These are phyloP conservation scores for Eupithecia subfuscata DNA, from an alignment of 2,888 invertebrate species.

Conservation along the genomic window DNA sequence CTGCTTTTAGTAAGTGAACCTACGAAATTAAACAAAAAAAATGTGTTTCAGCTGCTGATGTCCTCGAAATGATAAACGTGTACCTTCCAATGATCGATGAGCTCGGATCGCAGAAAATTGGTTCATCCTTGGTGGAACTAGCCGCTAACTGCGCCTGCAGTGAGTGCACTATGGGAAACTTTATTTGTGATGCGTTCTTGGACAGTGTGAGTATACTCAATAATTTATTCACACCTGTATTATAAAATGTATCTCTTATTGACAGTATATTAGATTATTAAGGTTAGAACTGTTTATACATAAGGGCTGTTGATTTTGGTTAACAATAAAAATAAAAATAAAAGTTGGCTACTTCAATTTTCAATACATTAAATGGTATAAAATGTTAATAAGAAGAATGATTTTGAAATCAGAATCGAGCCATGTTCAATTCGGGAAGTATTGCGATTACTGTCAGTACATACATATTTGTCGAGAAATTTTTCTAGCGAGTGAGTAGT, in stretches of 20 bases:
- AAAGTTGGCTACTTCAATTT: too few species aligned
- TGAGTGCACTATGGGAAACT: slow-evolving; percentile 91
- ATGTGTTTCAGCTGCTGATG: slow-evolving; percentile 65
- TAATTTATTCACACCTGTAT: too few species aligned
- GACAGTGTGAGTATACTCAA: slow-evolving; percentile 82
- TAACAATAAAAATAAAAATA: too few species aligned
- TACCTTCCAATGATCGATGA: slow-evolving; percentile 85
- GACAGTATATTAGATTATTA: too few species aligned
- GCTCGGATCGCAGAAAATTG: slow-evolving; percentile 83
- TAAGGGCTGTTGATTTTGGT: too few species aligned
- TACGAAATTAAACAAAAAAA: too few species aligned
- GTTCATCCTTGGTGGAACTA: slow-evolving; percentile 83
- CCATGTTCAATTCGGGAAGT: not conserved
- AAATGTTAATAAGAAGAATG: not conserved
- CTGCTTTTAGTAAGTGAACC: not conserved
- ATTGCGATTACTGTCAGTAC: not conserved
- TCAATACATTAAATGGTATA: too few species aligned
- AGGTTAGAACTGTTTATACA: too few species aligned
- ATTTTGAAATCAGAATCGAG: not conserved
- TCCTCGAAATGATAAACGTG: slow-evolving; percentile 83
- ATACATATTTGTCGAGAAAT: too few species aligned
- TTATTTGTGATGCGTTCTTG: slow-evolving; percentile 89
- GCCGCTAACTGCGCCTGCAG: slow-evolving; percentile 80
- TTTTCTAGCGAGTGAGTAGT: not conserved
- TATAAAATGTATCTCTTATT: too few species aligned